Evolutionary conservation across 2,888 invertebrate genomes (phyloP).

Genomic region (Trachelus troglodyta): DNA sequence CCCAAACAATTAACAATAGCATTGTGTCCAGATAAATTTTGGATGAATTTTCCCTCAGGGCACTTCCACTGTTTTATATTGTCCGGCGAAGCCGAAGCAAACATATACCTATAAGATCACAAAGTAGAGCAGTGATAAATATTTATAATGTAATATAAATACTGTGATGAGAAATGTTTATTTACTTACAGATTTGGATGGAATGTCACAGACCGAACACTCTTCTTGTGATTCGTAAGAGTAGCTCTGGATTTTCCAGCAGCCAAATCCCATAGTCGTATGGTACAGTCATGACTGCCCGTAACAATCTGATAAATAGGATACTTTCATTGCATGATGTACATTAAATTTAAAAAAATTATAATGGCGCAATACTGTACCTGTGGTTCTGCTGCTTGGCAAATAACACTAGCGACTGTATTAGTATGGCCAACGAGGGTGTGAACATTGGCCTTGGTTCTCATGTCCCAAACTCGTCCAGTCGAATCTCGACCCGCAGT

Average conservation of each 20-base stretch:
- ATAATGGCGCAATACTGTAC: constrained; percentile 62
- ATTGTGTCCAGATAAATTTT: constrained; percentile 96
- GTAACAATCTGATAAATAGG: constrained; percentile 78
- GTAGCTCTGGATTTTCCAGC: constrained; percentile 95
- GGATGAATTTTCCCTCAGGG: constrained; percentile 96
- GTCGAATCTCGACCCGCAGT: constrained; percentile 96
- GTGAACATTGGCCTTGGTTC: constrained; percentile 98
- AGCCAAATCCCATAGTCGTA: constrained; percentile 97
- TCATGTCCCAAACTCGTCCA: constrained; percentile 98
- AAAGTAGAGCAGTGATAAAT: constrained; percentile 21
- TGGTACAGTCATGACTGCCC: constrained; percentile 95
- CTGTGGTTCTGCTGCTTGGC: constrained; percentile 95
- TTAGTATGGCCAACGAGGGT: constrained; percentile 96
- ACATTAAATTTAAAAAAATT: not conserved
- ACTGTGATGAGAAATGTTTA: not conserved
- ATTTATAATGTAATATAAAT: not conserved
- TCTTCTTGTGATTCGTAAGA: constrained; percentile 98
- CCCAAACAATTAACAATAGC: constrained; percentile 97
- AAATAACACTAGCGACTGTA: constrained; percentile 94
- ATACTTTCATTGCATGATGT: not conserved
- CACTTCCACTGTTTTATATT: constrained; percentile 99
- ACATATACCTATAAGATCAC: constrained; percentile 77
- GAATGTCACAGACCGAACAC: constrained; percentile 81
- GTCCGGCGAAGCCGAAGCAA: constrained; percentile 98
- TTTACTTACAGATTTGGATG: constrained; percentile 76